These are phyloP conservation scores for Drosophila helvetica DNA, from an alignment of 2,888 invertebrate genomes.

Conservation along the genomic window DNA sequence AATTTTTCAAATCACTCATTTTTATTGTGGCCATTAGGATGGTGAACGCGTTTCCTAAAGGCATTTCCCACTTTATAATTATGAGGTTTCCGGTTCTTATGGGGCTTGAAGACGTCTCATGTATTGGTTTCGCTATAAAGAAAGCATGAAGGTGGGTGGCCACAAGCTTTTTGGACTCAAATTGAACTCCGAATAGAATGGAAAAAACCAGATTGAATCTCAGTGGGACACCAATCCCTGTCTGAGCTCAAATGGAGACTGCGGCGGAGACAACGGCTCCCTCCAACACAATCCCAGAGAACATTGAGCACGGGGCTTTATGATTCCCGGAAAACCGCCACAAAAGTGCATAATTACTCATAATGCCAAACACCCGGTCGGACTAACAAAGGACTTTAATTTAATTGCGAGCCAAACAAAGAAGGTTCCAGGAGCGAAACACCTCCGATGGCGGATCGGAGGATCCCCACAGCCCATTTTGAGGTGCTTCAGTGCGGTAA, in stretches of 20 bases:
- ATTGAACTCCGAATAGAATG: too few species aligned
- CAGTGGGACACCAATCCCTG: not conserved
- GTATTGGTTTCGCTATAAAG: too few species aligned
- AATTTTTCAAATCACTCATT: too few species aligned
- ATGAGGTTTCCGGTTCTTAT: too few species aligned
- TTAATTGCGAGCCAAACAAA: conserved; percentile 58
- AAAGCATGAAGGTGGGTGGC: too few species aligned
- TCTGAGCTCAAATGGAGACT: conserved; percentile 5
- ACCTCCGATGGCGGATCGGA: not conserved
- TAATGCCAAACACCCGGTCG: conserved; percentile 41
- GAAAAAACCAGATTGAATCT: too few species aligned
- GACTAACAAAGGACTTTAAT: conserved; percentile 54
- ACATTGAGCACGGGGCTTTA: conserved; percentile 24
- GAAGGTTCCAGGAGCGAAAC: conserved; percentile 14
- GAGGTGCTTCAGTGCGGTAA: conserved; percentile 2
- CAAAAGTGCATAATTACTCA: conserved; percentile 42
- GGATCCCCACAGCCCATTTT: conserved; percentile 1
- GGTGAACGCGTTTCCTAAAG: too few species aligned
- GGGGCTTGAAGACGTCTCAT: too few species aligned
- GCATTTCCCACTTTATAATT: too few species aligned
- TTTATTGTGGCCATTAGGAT: too few species aligned
- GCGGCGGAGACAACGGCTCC: not conserved
- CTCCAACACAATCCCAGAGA: conserved; percentile 18
- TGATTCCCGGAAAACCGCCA: conserved; percentile 30
- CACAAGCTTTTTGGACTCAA: too few species aligned